Conservation (phyloP, 2,888 invertebrate species). For the Muscina levida region DNA sequence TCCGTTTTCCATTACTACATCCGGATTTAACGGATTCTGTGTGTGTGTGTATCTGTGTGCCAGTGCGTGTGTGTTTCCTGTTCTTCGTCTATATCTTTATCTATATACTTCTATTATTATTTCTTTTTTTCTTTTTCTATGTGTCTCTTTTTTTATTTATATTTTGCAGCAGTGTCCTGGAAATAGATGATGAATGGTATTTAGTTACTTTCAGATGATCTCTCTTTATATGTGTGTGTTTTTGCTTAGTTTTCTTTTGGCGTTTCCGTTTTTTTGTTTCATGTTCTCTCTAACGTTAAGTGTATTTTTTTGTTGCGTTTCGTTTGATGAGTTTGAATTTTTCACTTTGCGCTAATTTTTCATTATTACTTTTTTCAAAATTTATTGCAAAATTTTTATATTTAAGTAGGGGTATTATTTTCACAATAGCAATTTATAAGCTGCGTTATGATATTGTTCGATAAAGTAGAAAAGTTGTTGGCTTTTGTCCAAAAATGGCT, state of each 20-base stretch:
- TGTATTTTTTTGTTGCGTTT: not conserved
- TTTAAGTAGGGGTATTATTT: no score
- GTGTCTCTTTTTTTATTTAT: constrained; percentile 70
- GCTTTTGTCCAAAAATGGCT: no score
- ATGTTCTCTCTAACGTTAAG: not conserved
- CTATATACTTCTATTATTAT: constrained; percentile 47
- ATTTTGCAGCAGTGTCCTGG: constrained; percentile 71
- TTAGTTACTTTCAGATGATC: constrained; percentile 59
- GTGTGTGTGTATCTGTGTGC: not conserved
- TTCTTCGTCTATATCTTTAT: constrained; percentile 21
- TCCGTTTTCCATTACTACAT: no score
- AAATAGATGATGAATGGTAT: constrained; percentile 74
- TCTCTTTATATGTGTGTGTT: not conserved
- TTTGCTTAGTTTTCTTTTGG: no score
- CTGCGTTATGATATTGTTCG: no score
- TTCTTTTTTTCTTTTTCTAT: constrained; percentile 68
- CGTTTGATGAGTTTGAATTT: not conserved
- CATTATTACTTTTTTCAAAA: no score
- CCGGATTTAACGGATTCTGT: no score
- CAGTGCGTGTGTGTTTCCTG: constrained; percentile 15
- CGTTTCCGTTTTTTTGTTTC: constrained; percentile 13
- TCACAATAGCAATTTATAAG: no score
- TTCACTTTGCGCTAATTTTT: not conserved
- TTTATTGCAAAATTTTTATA: no score
- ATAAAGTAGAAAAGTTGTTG: no score